These are phyloP conservation scores for Copsychus sechellarum DNA, from an alignment of 2,113 vertebrate genomes.

Conservation along the genomic window DNA sequence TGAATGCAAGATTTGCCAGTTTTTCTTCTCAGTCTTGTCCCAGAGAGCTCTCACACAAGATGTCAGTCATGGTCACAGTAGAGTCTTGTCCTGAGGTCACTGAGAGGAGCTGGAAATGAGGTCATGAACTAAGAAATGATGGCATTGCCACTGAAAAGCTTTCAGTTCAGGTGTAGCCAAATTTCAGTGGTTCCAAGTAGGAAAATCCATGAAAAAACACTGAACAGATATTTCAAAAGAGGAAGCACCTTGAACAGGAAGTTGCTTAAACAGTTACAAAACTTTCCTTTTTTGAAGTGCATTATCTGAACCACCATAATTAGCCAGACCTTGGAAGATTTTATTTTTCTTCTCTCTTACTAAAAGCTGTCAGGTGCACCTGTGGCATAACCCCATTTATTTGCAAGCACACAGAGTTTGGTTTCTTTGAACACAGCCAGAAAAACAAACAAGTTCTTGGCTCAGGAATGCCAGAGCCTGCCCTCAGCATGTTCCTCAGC, in stretches of 20 bases:
- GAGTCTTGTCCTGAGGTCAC: not conserved
- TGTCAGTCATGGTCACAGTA: not conserved
- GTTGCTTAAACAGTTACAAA: not conserved
- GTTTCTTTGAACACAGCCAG: not conserved
- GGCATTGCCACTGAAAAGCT: not conserved
- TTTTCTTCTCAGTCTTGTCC: not conserved
- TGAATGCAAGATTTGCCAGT: not conserved
- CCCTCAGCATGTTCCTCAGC: not conserved
- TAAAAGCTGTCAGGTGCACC: not conserved
- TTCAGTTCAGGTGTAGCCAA: not conserved
- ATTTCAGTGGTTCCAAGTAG: not conserved
- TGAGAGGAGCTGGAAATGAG: not conserved
- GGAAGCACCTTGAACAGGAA: not conserved
- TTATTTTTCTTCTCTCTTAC: not conserved
- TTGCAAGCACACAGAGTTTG: not conserved
- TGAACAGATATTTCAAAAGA: not conserved
- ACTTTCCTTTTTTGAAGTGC: not conserved
- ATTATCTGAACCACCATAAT: not conserved
- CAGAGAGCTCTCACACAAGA: not conserved
- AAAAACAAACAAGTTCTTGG: not conserved
- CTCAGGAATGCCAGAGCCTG: not conserved
- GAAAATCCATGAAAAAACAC: not conserved
- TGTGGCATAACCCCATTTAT: not conserved
- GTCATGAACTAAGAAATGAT: not conserved
- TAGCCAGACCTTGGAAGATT: not conserved